phyloP scores from a whole-genome alignment of 2,797 vertebrate genomes.

The Macropodus opercularis region DNA sequence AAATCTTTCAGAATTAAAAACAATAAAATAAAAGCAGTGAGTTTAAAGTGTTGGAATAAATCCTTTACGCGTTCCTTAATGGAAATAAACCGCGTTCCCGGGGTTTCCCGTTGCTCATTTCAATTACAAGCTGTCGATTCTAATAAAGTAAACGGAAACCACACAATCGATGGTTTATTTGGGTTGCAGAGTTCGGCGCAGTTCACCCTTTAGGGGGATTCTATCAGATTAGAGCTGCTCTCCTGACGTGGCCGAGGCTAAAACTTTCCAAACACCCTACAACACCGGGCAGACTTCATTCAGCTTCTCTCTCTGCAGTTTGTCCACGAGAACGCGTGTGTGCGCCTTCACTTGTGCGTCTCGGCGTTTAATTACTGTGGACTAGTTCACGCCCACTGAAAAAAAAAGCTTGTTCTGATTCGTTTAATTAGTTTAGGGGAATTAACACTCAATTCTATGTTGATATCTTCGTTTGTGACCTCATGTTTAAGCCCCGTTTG shows the following conservation, averaged over 20 bases:
- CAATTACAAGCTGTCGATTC: not conserved
- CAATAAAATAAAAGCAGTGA: too few relatives aligned
- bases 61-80: not conserved
- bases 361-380: not conserved
- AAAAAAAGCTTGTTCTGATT: not conserved
- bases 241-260: not conserved
- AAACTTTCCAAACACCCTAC: slow-evolving; percentile 28
- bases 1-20: not conserved
- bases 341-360: not conserved
- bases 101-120: not conserved
- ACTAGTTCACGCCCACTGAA: not conserved
- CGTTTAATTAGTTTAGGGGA: not conserved
- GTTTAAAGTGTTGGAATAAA: not conserved
- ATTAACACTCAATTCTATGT: not conserved
- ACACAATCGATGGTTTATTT: not conserved
- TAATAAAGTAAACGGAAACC: not conserved
- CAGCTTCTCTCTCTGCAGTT: not conserved
- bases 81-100: too few relatives aligned
- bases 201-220: not conserved
- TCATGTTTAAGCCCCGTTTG: not conserved
- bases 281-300: not conserved
- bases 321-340: not conserved
- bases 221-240: not conserved
- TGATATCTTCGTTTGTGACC: not conserved
- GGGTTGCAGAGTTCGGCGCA: not conserved